Evolutionary conservation across 2,797 vertebrate species (phyloP).

Genomic region (Ceryle rudis): DNA sequence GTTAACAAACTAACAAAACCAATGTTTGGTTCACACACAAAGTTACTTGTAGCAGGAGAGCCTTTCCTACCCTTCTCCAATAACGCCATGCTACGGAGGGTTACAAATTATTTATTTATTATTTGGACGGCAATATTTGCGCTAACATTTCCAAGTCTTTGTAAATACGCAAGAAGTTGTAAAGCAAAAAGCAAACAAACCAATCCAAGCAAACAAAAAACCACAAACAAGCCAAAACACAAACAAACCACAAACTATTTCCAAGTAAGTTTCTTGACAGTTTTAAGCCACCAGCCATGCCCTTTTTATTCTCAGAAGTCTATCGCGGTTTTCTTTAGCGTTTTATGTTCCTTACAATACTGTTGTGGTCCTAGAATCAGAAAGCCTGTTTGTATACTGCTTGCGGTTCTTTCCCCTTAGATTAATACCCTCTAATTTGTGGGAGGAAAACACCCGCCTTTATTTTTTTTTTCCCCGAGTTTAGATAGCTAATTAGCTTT

Average conservation of each 20-base stretch:
- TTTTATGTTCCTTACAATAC: neutral
- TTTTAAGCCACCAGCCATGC: fast-evolving
- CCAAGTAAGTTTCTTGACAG: neutral
- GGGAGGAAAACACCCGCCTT: neutral
- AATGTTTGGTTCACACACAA: fast-evolving
- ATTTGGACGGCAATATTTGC: neutral
- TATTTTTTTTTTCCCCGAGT: neutral
- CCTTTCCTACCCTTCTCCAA: neutral
- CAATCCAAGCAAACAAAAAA: too few species aligned
- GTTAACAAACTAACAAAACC: neutral
- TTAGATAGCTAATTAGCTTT: neutral
- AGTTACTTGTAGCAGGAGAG: neutral
- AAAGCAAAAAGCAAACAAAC: neutral
- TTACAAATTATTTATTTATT: neutral
- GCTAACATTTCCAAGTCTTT: neutral
- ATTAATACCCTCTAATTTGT: neutral
- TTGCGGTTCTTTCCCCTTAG: neutral
- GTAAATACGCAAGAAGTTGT: neutral
- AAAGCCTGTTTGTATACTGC: neutral
- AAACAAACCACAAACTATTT: too few species aligned
- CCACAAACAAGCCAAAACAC: too few species aligned
- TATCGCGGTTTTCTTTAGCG: neutral
- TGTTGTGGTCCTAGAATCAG: neutral
- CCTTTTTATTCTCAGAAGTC: neutral
- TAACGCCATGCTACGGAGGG: neutral